A percentile compares a stretch with the other conserved stretches of the same genome.
Evolutionary conservation across 1,140 invertebrate species (phyloP).

Genomic region (Bicyclus anynana): DNA sequence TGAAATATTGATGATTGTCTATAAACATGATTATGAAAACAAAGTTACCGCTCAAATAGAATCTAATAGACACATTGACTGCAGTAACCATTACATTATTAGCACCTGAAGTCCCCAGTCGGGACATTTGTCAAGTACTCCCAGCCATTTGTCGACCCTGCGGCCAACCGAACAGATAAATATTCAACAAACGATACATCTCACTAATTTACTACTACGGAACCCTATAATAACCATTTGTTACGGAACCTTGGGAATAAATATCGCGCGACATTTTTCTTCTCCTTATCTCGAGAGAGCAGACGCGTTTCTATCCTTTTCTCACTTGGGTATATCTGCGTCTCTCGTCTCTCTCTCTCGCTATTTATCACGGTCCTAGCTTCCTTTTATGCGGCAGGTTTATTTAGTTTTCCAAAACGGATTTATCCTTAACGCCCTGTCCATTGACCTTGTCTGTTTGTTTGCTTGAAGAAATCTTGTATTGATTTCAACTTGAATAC

Average conservation of each 20-base stretch:
- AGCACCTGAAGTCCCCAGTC: conserved; percentile 4
- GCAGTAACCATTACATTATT: background rate
- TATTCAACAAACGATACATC: conserved; percentile 69
- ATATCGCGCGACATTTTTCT: conserved; percentile 74
- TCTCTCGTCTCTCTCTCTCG: conserved; percentile 32
- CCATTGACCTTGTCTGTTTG: conserved; percentile 65
- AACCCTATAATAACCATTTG: conserved; percentile 72
- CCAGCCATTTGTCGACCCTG: conserved; percentile 31
- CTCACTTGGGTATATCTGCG: conserved; percentile 11
- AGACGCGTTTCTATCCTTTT: conserved; percentile 46
- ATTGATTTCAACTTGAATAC: conserved; percentile 25
- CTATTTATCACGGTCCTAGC: conserved; percentile 49
- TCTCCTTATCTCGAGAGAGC: conserved; percentile 64
- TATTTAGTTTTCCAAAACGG: conserved; percentile 72
- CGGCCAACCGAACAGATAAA: conserved; percentile 56
- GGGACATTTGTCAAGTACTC: too few relatives aligned
- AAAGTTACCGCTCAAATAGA: too few relatives aligned
- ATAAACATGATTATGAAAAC: too few relatives aligned
- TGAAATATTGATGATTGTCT: too few relatives aligned
- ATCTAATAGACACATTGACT: background rate
- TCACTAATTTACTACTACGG: conserved; percentile 71
- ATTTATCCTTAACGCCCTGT: conserved; percentile 53
- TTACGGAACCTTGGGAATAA: conserved; percentile 56
- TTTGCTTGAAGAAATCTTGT: conserved; percentile 29
- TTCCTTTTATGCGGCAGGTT: conserved; percentile 57